Conservation (phyloP, 2,797 vertebrate genomes). For the Nyctalus aviator region DNA sequence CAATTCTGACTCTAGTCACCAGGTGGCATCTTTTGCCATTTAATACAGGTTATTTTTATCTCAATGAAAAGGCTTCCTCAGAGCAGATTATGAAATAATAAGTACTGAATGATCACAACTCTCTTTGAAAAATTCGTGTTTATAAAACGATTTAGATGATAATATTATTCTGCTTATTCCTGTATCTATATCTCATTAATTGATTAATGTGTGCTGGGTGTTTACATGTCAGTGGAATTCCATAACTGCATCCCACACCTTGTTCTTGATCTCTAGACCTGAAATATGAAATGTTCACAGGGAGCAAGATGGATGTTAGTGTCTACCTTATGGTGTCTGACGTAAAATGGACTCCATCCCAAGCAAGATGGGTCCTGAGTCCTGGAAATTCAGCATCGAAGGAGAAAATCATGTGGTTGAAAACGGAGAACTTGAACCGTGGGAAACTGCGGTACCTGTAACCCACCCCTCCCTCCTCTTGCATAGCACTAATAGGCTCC, state of each 20-base stretch:
- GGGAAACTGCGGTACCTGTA: neutral
- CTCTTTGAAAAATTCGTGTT: neutral
- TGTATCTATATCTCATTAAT: neutral
- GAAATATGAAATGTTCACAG: neutral
- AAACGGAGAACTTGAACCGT: neutral
- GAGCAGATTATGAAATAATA: neutral
- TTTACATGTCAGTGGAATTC: neutral
- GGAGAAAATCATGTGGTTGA: neutral
- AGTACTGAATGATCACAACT: neutral
- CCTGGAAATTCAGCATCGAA: neutral
- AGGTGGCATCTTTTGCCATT: neutral
- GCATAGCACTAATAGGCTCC: neutral
- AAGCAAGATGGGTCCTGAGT: neutral
- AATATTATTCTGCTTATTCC: neutral
- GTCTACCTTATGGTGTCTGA: neutral
- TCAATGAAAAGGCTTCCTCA: neutral
- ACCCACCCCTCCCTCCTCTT: neutral
- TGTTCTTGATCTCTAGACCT: neutral
- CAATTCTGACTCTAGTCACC: neutral
- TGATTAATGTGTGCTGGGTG: neutral
- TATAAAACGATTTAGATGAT: neutral
- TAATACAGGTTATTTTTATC: neutral
- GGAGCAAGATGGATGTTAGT: neutral
- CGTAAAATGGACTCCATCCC: neutral
- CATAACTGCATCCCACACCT: neutral